Base-by-base conservation (phyloP, 2,888 invertebrate species). In the Machimus atricapillus region DNA sequence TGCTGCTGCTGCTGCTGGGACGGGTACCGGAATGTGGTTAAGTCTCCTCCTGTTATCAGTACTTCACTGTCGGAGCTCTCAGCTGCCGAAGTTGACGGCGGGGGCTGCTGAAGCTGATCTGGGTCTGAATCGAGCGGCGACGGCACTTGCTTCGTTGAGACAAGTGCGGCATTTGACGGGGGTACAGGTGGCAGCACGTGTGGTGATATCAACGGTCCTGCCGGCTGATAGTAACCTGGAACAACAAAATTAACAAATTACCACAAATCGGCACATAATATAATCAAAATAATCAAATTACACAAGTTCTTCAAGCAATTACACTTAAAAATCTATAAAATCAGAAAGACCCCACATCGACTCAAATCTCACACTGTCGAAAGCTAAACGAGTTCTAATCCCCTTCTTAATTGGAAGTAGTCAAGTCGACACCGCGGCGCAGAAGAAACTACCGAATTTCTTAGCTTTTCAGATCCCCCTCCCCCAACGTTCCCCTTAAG, bases 141-240 rank as follows among this genome's bases (percentile, higher is more conserved):
- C 93, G 94, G 88, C 93, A 89, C 83, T 87, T 89, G 89, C 86
- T 90, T 89, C 16, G 86, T 88, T 3, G 89, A 91, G 5, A 87
- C 76, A 58, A 86, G 56, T 74, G 86, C 46, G 58, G 88, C 86
- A 56, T 89, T 89, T 87, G 90, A 89, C 82, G 91, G 91, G 81
- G 90, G 93, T 92, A 90, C 94, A 93, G 94, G 92, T 88, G 94
- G 94, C 89, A 91, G 90, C 88, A 94, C 94, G 89, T 94, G 94
- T 90, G 96, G 95, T 90, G 95, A 95, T 91, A 97, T 97, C 92
- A 97, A 94, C 90, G 98, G 97, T 89, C 97, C 97, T 90, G 97
- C 97, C 90, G 97, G 97, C 93, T 97, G 97, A 94, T 97, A 97
- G 92, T 97, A 97, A 92, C 97, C 97, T 97, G 94, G 0, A 91